phyloP scores from a whole-genome alignment of 2,113 vertebrate genomes.

The Sorex fumeus region DNA sequence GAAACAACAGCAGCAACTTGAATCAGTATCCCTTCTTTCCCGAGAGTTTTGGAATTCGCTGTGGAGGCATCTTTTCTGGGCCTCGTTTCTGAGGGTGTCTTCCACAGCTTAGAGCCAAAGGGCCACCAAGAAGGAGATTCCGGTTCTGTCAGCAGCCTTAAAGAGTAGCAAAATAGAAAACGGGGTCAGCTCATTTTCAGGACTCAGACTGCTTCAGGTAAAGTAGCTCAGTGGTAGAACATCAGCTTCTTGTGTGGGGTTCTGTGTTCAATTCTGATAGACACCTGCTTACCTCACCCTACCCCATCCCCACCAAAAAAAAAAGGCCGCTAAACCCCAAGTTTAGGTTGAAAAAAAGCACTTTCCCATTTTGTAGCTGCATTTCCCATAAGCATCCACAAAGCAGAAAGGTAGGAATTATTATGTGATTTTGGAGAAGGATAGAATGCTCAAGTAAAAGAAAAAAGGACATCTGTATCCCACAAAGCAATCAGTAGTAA shows the following conservation, averaged over 20 bases:
- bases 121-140: conserved; percentile 98
- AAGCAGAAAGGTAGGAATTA: background rate
- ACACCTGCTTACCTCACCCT: no score
- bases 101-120: conserved; percentile 93
- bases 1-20: conserved; percentile 93
- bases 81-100: conserved; percentile 86
- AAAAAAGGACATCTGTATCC: background rate
- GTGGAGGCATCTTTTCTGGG: conserved; percentile 65
- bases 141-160: conserved; percentile 93
- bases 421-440: background rate
- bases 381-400: background rate
- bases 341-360: no score
- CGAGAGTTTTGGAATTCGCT: conserved; percentile 65
- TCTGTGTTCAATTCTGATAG: no score
- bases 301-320: no score
- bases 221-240: no score
- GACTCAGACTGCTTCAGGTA: no score
- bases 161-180: background rate
- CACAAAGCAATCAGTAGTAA: background rate
- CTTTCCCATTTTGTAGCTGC: background rate
- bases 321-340: no score
- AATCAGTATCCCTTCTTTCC: conserved; percentile 88
- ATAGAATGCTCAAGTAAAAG: background rate
- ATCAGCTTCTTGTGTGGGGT: no score
- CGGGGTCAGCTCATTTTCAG: no score